Evolutionary conservation across 1,140 invertebrate genomes (phyloP), one percentile per base, ranked within the genome.

Genomic region (Drosophila truncata): DNA sequence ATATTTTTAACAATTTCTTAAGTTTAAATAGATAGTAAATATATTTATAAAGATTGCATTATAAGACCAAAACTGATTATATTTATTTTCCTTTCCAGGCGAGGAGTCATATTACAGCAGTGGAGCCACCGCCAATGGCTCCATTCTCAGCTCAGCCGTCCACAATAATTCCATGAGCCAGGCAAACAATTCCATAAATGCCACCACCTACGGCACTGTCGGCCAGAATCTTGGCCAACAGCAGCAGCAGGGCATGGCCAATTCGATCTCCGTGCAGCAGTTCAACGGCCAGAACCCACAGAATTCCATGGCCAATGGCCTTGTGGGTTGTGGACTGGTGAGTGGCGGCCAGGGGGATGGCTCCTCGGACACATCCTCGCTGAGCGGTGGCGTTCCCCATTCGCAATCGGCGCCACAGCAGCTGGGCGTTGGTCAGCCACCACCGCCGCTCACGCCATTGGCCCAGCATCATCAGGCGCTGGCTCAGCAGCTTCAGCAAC

Each of bases 351-450:
- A 91, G 78, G 93, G 92, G 83, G 93, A 92, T 78, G 91, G 91
- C 78, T 87, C 90, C 91, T 93, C 93, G 92, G 93, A 93, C 78
- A 93, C 94, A 92, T 79, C 66, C 29, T 91, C 86, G 41, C 65
- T 81, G 9, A 86, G 83, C 49, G 87, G 82, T 33, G 77, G 84
- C 44, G 92, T 92, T 50, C 90, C 90, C 35, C 93, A 93, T 71
- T 93, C 93, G 42, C 92, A 92, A 46, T 91, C 91, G 70, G 84
- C 92, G 27, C 87, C 91, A n/a, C 85, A 90, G 63, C 86, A 91
- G 63, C 59, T 87, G 76, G 86, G 91, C 52, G 91, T 91, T 29
- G 87, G 78, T 55, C 72, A 91, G 67, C 86, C 79, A 27, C 73
- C 80, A 25, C 75, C 82, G 31, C 81, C 91, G 18, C 90, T 92